Evolutionary conservation across 2,797 vertebrate species (phyloP).

Genomic region (Sebastes vulpes): DNA sequence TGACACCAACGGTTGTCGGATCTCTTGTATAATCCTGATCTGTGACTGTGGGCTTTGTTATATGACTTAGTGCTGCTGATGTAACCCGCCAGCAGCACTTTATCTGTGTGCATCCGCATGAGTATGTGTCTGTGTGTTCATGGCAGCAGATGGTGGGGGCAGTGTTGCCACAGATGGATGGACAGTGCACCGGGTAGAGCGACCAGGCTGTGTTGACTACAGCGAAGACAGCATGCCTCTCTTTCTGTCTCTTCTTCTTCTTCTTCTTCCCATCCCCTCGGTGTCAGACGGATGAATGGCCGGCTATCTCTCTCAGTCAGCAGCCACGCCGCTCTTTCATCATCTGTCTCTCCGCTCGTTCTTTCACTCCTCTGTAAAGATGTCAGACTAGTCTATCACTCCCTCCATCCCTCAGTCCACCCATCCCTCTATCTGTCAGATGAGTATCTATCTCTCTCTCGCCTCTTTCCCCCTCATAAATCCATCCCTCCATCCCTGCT

Average conservation of each 20-base stretch:
- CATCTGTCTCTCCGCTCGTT: conserved; percentile 60
- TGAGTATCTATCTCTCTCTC: conserved; percentile 47
- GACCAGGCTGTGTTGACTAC: conserved; percentile 64
- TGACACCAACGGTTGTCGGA: conserved; percentile 43
- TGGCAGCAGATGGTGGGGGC: conserved; percentile 76
- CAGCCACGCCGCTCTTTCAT: conserved; percentile 69
- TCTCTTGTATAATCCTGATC: conserved; percentile 68
- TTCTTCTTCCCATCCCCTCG: conserved; percentile 36
- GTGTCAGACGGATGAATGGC: conserved; percentile 71
- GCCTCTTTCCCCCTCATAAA: not conserved
- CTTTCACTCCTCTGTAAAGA: conserved; percentile 70
- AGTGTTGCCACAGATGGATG: conserved; percentile 62
- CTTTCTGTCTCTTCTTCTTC: not conserved
- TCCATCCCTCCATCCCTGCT: conserved; percentile 27
- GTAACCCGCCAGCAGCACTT: conserved; percentile 63
- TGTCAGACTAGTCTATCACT: conserved; percentile 70
- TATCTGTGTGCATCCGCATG: conserved; percentile 44
- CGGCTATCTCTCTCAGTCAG: conserved; percentile 72
- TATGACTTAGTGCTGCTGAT: conserved; percentile 69
- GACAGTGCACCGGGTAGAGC: conserved; percentile 52
- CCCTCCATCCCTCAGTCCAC: conserved; percentile 50
- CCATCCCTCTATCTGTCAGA: conserved; percentile 65
- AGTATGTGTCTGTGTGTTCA: conserved; percentile 42
- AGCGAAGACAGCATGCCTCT: conserved; percentile 26
- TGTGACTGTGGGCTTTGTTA: conserved; percentile 72